A percentile compares a stretch with the other conserved stretches of the same genome.
Evolutionary conservation across 2,888 invertebrate genomes (phyloP).

Genomic region (Meandrusa payeni): DNA sequence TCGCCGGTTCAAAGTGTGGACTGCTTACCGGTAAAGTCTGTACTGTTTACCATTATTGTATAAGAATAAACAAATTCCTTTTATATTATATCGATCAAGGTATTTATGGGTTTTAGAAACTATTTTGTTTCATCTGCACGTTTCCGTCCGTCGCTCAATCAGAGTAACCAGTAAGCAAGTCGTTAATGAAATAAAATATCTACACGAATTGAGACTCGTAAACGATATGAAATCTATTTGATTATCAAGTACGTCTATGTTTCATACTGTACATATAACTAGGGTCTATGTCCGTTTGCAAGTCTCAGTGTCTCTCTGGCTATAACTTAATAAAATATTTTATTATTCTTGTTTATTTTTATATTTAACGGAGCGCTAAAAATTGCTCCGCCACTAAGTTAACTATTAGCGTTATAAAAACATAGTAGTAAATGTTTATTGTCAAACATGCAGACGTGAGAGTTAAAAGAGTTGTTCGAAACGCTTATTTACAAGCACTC

Average conservation of each 20-base stretch:
- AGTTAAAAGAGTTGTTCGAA: background rate
- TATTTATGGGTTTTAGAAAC: no score
- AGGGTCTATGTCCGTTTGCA: no score
- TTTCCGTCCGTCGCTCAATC: no score
- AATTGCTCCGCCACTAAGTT: slow-evolving; percentile 13
- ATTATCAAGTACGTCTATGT: no score
- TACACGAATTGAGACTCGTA: slow-evolving; percentile 7
- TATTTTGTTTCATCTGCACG: no score
- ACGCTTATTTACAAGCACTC: slow-evolving; percentile 12
- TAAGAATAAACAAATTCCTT: no score
- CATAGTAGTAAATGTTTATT: slow-evolving; percentile 13
- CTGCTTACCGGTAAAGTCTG: slow-evolving; percentile 13
- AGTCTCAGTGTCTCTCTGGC: background rate
- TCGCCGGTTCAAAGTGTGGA: background rate
- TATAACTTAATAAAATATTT: background rate
- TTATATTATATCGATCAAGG: no score
- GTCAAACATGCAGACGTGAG: slow-evolving; percentile 16
- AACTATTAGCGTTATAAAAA: background rate
- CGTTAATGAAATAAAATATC: background rate
- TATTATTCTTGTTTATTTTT: background rate
- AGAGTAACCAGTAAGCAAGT: slow-evolving; percentile 18
- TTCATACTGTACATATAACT: no score
- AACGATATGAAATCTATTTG: slow-evolving; percentile 1
- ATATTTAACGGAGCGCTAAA: slow-evolving; percentile 9
- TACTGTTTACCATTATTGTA: no score